phyloP scores from a whole-genome alignment of 2,797 vertebrate genomes.

The Argentina silus region DNA sequence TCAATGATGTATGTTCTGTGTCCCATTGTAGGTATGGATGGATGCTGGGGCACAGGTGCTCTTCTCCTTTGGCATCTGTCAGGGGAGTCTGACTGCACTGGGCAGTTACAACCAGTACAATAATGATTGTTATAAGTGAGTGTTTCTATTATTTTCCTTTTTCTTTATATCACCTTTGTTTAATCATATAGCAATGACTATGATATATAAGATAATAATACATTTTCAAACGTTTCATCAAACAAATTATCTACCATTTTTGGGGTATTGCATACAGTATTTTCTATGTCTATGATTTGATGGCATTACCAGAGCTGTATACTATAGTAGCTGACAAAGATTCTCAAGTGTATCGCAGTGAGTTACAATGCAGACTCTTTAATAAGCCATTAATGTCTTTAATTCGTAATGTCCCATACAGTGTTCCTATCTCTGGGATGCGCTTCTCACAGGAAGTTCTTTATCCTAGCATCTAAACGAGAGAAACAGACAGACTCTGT shows the following conservation, averaged over 20 bases:
- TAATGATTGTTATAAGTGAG: constrained; percentile 93
- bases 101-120: constrained; percentile 93
- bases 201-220: not conserved
- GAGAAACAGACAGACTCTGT: not conserved
- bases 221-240: not conserved
- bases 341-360: not conserved
- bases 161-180: constrained; percentile 22
- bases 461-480: not conserved
- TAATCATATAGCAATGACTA: not conserved
- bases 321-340: not conserved
- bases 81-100: constrained; percentile 87
- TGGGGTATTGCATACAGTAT: not conserved
- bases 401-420: too few species aligned
- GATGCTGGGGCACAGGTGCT: constrained; percentile 93
- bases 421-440: too few species aligned
- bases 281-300: not conserved
- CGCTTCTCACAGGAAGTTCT: not conserved
- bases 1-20: constrained; percentile 33
- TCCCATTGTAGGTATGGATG: constrained; percentile 88
- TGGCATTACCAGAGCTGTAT: too few species aligned
- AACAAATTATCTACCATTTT: not conserved
- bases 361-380: too few species aligned
- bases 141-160: constrained; percentile 12
- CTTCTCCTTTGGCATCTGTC: constrained; percentile 91
- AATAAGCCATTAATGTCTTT: too few species aligned